Evolutionary conservation across 2,888 invertebrate genomes (phyloP).

Genomic region (Drosophila multiciliata): DNA sequence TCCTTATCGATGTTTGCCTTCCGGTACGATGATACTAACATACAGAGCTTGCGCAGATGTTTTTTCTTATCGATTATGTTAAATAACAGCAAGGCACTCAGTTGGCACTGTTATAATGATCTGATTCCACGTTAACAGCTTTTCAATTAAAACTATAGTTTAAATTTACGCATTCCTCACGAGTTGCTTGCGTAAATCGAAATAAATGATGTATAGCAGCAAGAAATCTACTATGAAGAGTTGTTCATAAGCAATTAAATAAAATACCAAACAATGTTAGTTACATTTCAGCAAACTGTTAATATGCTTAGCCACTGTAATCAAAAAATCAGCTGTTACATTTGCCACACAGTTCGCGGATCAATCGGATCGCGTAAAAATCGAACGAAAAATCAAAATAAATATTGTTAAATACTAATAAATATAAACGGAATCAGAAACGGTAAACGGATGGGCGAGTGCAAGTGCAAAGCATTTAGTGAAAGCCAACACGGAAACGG

Average conservation of each 20-base stretch:
- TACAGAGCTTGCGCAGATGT: neutral
- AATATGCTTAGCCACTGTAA: slow-evolving; percentile 34
- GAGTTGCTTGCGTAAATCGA: neutral
- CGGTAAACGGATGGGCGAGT: slow-evolving; percentile 25
- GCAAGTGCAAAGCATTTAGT: slow-evolving; percentile 43
- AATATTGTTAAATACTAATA: slow-evolving; percentile 30
- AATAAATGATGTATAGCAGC: neutral
- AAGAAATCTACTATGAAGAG: too few relatives aligned
- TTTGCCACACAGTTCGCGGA: slow-evolving; percentile 59
- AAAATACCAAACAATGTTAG: slow-evolving; percentile 23
- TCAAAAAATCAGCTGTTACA: slow-evolving; percentile 55
- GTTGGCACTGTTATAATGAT: neutral
- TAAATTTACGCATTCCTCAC: neutral
- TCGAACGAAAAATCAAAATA: slow-evolving; percentile 50
- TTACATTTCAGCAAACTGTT: slow-evolving; percentile 28
- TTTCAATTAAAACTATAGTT: neutral
- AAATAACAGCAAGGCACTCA: neutral
- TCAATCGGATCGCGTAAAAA: slow-evolving; percentile 58
- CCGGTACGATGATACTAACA: neutral
- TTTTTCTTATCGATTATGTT: slow-evolving; percentile 9
- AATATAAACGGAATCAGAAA: slow-evolving; percentile 17
- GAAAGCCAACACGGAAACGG: slow-evolving; percentile 45
- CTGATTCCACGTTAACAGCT: neutral
- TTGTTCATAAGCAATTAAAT: neutral
- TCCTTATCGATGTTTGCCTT: neutral